Base-by-base conservation (phyloP, 2,888 invertebrate species). In the Prosopocoilus inquinatus region DNA sequence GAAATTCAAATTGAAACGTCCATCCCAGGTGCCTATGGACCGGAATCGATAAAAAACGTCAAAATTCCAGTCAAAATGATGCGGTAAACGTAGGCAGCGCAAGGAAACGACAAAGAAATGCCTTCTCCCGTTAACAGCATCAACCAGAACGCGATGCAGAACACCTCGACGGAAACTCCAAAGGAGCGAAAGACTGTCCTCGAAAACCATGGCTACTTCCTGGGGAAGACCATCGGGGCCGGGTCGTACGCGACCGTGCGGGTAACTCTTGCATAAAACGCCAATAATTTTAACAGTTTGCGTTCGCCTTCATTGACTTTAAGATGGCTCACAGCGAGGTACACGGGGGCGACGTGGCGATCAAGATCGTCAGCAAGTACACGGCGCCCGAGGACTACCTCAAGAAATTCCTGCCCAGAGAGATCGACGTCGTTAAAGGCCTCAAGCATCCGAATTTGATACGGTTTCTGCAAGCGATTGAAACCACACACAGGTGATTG, bases 201-300 rank as follows among this genome's bases (percentile, higher is more conserved):
- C 34, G 89, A 90, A 76, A 83, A 85, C 20, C 90, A 90, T 74
- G 91, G 91, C 59, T 90, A 90, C 67, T 80, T 81, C 50, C 77
- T 91, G 52, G 89, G 90, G 12, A 85, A 86, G 70, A 86, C 86
- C 3, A 89, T 91, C 64, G 91, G 91, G 3, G 84, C 85, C n/a
- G 91, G 91, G 13, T 90, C 90, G 36, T 91, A 90, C 76, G 90
- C 91, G 41, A 89, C 88, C 48, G 91, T 91, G 8, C 88, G 89
- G 81, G 87, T 88, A 78, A 54, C 53, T 62, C 50, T 46, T 12
- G 13, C 16, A 9, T 46, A 13, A 35, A n/a, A 53, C 28, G 11
- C 41, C 44, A 52, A 50, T 53, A 56, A 61, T 57, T 50, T 57
- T 56, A 48, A 63, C 57, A 64, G 61, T 54, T 63, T 57, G 56